These are phyloP conservation scores for Aramus guarauna DNA, from an alignment of 2,113 vertebrate species.

Conservation along the genomic window DNA sequence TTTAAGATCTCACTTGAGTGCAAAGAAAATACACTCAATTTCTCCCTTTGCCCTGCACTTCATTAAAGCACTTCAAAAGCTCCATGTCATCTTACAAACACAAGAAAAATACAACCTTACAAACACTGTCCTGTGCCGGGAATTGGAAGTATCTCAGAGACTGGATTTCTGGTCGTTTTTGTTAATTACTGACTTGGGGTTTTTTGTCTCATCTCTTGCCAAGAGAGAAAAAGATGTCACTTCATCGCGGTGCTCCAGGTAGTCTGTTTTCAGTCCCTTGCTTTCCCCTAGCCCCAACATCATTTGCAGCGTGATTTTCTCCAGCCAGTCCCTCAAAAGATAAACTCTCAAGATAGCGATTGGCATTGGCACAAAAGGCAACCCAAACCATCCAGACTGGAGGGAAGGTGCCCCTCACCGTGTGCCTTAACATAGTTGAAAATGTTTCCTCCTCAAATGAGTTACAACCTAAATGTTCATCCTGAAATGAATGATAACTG, in stretches of 20 bases:
- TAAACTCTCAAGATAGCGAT: background rate
- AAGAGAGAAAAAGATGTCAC: background rate
- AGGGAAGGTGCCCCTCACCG: background rate
- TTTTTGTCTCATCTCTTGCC: background rate
- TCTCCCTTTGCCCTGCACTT: background rate
- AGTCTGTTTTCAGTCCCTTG: background rate
- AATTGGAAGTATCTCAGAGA: background rate
- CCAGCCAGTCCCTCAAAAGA: background rate
- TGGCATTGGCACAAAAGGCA: background rate
- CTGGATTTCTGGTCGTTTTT: background rate
- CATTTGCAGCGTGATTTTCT: background rate
- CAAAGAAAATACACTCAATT: background rate
- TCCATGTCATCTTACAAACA: background rate
- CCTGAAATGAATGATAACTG: background rate
- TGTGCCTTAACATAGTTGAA: background rate
- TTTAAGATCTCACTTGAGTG: background rate
- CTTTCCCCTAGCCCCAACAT: background rate
- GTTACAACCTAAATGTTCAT: background rate
- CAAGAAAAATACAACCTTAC: background rate
- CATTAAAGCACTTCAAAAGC: constrained; percentile 23
- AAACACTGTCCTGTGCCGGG: background rate
- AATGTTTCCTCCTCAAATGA: background rate
- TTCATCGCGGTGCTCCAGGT: background rate
- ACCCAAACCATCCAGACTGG: background rate
- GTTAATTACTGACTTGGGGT: background rate